These are phyloP conservation scores for Cricetomys ansorgei DNA, from an alignment of 2,113 vertebrate genomes.

Conservation along the genomic window DNA sequence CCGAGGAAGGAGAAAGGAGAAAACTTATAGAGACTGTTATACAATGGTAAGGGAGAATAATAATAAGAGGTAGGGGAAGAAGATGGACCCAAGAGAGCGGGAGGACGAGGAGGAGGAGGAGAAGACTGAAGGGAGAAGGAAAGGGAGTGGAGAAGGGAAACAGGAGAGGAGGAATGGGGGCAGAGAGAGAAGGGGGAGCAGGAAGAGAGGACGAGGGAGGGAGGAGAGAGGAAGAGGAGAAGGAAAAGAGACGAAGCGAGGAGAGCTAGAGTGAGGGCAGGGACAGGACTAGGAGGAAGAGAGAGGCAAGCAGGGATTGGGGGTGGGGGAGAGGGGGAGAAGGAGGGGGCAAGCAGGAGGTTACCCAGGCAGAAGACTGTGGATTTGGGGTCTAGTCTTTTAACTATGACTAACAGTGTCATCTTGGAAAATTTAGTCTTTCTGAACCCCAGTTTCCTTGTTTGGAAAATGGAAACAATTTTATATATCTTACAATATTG, in stretches of 20 bases:
- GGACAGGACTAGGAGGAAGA: background rate
- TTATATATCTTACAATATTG: background rate
- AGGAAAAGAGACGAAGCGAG: too few relatives aligned
- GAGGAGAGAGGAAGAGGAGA: too few relatives aligned
- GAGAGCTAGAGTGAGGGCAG: background rate
- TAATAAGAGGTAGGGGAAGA: too few relatives aligned
- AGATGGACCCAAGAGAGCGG: too few relatives aligned
- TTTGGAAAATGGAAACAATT: background rate
- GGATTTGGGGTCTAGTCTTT: background rate
- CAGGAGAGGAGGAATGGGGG: background rate
- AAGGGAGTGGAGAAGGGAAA: background rate
- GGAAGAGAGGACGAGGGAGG: background rate
- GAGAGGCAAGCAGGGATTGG: too few relatives aligned
- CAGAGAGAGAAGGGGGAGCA: background rate
- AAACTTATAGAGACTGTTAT: background rate
- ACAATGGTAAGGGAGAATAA: background rate
- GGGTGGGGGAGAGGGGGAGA: background rate
- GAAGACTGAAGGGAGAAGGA: background rate
- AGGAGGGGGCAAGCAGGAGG: background rate
- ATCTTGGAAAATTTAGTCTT: background rate
- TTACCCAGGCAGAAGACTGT: background rate
- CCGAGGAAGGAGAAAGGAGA: too few relatives aligned
- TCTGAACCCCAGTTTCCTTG: background rate
- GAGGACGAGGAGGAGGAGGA: background rate
- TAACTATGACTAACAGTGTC: background rate